Base-by-base conservation (phyloP, 2,797 vertebrate species). In the Hippoglossus hippoglossus region DNA sequence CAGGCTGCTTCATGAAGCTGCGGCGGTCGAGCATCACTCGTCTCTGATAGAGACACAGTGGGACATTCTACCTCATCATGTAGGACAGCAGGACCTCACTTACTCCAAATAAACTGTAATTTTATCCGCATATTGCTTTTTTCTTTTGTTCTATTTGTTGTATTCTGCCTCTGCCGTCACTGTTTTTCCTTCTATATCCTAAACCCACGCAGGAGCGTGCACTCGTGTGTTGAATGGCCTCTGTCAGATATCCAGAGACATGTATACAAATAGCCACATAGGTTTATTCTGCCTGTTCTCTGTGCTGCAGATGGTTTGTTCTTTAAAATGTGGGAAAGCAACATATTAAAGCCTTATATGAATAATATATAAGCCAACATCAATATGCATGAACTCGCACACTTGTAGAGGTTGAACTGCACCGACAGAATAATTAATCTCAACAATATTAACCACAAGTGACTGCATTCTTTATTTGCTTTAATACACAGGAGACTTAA, bases 181-280 rank as follows among this genome's bases (percentile, higher is more conserved):
- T 49, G 21, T 34, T 82, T 67, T 61, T 82, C 67, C 49, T 52
- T 21, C 49, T 73, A 51, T 36, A 11, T 59, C 11, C 21, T 7
- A 25, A 78, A 73, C 82, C 82, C 80, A 87, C 66, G 28, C 80
- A 71, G 0, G 16, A 75, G 62, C 2, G 28, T 70, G 60, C 63
- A 62, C 46, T 6, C 11, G 15, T 52, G 75, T 55, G 41, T 25
- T 24, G 65, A 79, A 39, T 53, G 62, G 71, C 75, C 28, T 63
- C 28, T 68, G 63, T 77, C 67, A 72, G 66, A 80, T 36, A 65
- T 73, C 79, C 22, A 52, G 65, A 79, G 59, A 71, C 60, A 84
- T 65, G 70, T 73, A 74, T 80, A 87, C 56, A 59, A 72, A 72
- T 66, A 78, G 56, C 59, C 13, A 18, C 50, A 21, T 28, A 47